A percentile compares a stretch with the other conserved stretches of the same genome.
Evolutionary conservation across 1,140 invertebrate species (phyloP).

Genomic region (Vanessa tameamea): DNA sequence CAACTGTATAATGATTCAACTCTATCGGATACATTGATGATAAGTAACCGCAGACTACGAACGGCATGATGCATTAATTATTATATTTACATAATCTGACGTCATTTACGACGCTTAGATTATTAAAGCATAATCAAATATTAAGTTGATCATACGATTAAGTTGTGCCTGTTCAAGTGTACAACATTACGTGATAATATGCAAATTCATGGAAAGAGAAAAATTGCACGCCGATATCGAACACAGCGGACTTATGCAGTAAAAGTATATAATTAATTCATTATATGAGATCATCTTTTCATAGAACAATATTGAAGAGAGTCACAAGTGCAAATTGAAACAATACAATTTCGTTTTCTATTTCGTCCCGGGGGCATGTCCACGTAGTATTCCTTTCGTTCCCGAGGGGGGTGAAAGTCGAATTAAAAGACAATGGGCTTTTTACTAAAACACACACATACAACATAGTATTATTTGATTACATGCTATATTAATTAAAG

Average conservation of each 20-base stretch:
- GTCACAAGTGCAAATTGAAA: neutral
- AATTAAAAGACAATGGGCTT: slow-evolving; percentile 13
- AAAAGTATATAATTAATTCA: slow-evolving; percentile 55
- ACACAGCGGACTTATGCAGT: slow-evolving; percentile 42
- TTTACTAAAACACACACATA: neutral
- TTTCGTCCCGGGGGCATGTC: slow-evolving; percentile 1
- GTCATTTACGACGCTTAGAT: too few species aligned
- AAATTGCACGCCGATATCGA: slow-evolving; percentile 19
- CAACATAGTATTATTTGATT: neutral
- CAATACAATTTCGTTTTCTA: slow-evolving; percentile 18
- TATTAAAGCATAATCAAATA: neutral
- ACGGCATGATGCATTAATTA: too few species aligned
- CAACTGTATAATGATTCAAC: too few species aligned
- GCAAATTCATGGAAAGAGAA: slow-evolving; percentile 53
- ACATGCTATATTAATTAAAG: neutral
- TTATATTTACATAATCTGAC: too few species aligned
- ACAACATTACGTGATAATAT: slow-evolving; percentile 50
- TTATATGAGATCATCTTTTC: neutral
- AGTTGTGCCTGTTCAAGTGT: slow-evolving; percentile 34
- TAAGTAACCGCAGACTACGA: too few species aligned
- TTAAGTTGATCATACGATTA: slow-evolving; percentile 31
- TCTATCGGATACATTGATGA: too few species aligned
- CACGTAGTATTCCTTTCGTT: slow-evolving; percentile 2
- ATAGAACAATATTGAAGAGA: neutral
- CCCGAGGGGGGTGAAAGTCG: slow-evolving; percentile 20